Base-by-base conservation (phyloP, 2,888 invertebrate genomes). In the Xylocampa areola region DNA sequence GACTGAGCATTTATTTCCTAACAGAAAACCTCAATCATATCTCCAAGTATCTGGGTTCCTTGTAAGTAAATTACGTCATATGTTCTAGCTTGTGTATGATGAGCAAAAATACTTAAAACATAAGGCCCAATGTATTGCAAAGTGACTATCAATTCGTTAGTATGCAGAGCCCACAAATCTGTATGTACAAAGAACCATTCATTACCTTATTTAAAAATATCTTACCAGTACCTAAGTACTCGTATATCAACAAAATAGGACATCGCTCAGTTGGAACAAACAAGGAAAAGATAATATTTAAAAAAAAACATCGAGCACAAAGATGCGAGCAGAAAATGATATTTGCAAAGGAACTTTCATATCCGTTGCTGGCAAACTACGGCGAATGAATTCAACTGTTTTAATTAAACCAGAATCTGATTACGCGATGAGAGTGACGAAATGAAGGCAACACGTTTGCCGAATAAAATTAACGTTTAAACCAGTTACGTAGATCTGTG, bases 391-490 rank as follows among this genome's bases (percentile, higher is more conserved):
- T 72, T 70, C 76, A 76, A 63, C 55, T 58, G 72, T 79, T 85
- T 86, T 84, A 84, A 86, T 86, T 84, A 82, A 85, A 84, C 53
- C 68, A 68, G 61, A 77, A 81, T 84, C 75, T 73, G 79, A 82
- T 85, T 80, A 77, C 73, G 13, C 16, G 51, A 51, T 27, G 49
- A 30, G 57, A 45, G 50, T 41, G 57, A 55, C 54, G 59, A 23
- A 44, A 51, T 62, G 30, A 19, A 27, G 39, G 65, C 17, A 39
- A 19, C 43, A 47, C 14, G 43, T 35, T 51, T 32, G 41, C 17
- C 8, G 21, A 69, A 69, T 64, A 39, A 23, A 43, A 69, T 64
- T 51, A 57, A 35, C 27, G 27, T 51, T 69, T 44, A 48, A 64
- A 36, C 25, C 32, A 54, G 25, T 49, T 35, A 27, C 2, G 13